Base-by-base conservation (phyloP, 2,888 invertebrate genomes). In the Nephrocerus scutellatus region DNA sequence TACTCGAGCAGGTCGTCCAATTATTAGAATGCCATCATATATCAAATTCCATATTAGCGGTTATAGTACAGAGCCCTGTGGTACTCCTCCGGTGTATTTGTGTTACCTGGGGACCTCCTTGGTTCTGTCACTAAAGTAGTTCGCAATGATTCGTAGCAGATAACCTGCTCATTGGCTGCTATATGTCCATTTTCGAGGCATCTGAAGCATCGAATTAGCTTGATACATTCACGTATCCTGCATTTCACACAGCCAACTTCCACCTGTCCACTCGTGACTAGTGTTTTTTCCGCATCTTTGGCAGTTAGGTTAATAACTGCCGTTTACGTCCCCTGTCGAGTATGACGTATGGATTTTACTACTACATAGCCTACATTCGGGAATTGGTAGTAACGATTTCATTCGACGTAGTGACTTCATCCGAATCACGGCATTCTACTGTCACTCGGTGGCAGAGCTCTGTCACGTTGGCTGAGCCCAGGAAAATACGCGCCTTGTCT, bases 121-220 rank as follows among this genome's bases (percentile, higher is more conserved):
- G n/a, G n/a, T n/a, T n/a, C n/a, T n/a, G n/a, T n/a, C n/a, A n/a
- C n/a, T n/a, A n/a, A n/a, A n/a, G n/a, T n/a, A n/a, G n/a, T n/a
- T n/a, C n/a, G n/a, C n/a, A n/a, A n/a, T n/a, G n/a, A n/a, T n/a
- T n/a, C n/a, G n/a, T n/a, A n/a, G n/a, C n/a, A n/a, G n/a, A n/a
- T n/a, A n/a, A n/a, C n/a, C n/a, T n/a, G n/a, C n/a, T n/a, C n/a
- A n/a, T n/a, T n/a, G n/a, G n/a, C n/a, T n/a, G 33, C 22, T 10
- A 33, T 14, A 16, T 33, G 33, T 23, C 33, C 33, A 13, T 15
- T 21, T 12, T 18, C 20, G 6, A 33, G 23, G 14, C 33, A 33
- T 24, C 23, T 12, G 23, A 8, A 33, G 33, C 33, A 33, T 4
- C 23, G 23, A 10, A 18, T 23, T 15, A 22, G 33, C 13, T n/a